Conservation (phyloP, 2,113 vertebrate genomes). For the Pampusana beccarii region DNA sequence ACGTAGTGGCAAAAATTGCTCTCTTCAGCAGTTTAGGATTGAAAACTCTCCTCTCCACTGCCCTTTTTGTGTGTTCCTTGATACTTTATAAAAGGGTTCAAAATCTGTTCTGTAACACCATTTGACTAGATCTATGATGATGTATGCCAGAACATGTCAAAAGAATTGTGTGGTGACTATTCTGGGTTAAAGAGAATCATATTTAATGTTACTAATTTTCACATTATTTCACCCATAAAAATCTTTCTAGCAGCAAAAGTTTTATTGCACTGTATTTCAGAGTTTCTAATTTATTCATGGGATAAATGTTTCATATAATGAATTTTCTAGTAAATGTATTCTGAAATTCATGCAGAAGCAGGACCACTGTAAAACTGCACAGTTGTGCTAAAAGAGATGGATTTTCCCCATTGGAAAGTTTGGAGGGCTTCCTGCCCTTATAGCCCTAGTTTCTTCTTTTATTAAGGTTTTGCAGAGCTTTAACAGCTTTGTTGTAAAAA, state of each 20-base stretch:
- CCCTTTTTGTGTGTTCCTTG: slow-evolving; percentile 40
- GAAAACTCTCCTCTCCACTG: slow-evolving; percentile 37
- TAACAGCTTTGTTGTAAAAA: slow-evolving; percentile 21
- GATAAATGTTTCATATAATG: slow-evolving; percentile 85
- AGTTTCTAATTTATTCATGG: slow-evolving; percentile 82
- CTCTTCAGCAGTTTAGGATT: not conserved
- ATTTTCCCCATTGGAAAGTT: slow-evolving; percentile 37
- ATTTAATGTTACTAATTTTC: slow-evolving; percentile 82
- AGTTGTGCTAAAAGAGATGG: slow-evolving; percentile 62
- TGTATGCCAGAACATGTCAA: slow-evolving; percentile 74
- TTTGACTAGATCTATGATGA: slow-evolving; percentile 72
- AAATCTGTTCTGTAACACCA: slow-evolving; percentile 55
- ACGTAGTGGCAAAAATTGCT: not conserved
- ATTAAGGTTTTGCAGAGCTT: slow-evolving; percentile 34
- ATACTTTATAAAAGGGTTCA: slow-evolving; percentile 58
- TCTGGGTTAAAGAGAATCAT: slow-evolving; percentile 78
- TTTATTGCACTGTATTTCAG: slow-evolving; percentile 80
- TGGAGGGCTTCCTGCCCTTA: slow-evolving; percentile 61
- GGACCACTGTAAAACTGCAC: slow-evolving; percentile 65
- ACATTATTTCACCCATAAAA: slow-evolving; percentile 82
- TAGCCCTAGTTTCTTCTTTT: slow-evolving; percentile 16
- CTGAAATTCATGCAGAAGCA: slow-evolving; percentile 74
- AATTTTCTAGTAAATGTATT: slow-evolving; percentile 82
- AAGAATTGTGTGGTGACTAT: slow-evolving; percentile 78
- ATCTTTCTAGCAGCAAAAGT: slow-evolving; percentile 79